Conservation (phyloP, 2,797 vertebrate species). For the Vespertilio murinus region DNA sequence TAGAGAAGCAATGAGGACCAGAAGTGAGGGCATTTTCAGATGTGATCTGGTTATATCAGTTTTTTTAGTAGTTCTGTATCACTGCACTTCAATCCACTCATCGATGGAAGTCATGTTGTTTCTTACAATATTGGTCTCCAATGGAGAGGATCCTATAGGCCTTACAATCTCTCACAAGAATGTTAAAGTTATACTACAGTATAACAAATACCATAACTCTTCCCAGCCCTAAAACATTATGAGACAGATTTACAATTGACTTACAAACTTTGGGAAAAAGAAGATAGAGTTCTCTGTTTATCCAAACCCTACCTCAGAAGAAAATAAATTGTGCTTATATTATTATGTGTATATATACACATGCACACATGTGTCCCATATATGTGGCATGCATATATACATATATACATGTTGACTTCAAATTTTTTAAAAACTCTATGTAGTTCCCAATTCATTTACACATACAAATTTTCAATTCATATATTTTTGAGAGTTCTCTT, state of each 20-base stretch:
- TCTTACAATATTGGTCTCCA: neutral
- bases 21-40: neutral
- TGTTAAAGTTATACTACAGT: neutral
- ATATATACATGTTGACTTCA: neutral
- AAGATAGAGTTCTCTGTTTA: neutral
- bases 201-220: neutral
- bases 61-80: neutral
- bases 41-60: neutral
- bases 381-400: neutral
- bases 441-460: neutral
- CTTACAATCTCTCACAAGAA: neutral
- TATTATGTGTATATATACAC: neutral
- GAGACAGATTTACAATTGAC: neutral
- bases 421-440: neutral
- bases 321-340: slow-evolving; percentile 10
- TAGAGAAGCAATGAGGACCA: neutral
- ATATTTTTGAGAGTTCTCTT: neutral
- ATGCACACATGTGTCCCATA: neutral
- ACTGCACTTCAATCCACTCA: neutral
- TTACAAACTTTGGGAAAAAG: neutral
- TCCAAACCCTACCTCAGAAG: neutral
- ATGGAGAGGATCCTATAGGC: neutral
- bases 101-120: neutral
- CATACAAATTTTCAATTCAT: neutral
- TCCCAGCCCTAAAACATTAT: neutral